Percentiles rank a stretch among this genome's conserved stretches.
phyloP scores from a whole-genome alignment of 2,888 invertebrate species.

The Gisinianus flammeolus region DNA sequence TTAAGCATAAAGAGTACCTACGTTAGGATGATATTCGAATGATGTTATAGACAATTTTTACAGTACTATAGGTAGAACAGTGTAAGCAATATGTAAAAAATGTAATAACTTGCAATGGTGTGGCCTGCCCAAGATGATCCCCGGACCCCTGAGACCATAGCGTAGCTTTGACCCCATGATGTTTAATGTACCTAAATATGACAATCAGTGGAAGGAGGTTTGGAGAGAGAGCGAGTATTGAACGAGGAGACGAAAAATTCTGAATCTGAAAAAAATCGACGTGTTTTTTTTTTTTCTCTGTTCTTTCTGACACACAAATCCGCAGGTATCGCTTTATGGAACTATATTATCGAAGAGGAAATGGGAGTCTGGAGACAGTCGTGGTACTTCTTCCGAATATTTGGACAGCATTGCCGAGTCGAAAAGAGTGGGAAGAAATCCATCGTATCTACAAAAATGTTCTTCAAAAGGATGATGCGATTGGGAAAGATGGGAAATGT shows the following conservation, averaged over 20 bases:
- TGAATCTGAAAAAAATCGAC: constrained; percentile 13
- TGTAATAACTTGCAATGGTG: too few species aligned
- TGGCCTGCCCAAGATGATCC: too few species aligned
- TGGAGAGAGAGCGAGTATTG: constrained; percentile 10
- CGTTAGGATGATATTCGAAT: too few species aligned
- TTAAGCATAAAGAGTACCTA: too few species aligned
- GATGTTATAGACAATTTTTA: too few species aligned
- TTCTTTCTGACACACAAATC: constrained; percentile 35
- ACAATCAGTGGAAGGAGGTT: neutral
- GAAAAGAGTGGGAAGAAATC: constrained; percentile 85
- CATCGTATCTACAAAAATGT: constrained; percentile 78
- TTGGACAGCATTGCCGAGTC: constrained; percentile 91
- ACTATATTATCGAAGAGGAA: constrained; percentile 93
- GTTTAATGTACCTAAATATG: neutral
- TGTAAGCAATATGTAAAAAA: too few species aligned
- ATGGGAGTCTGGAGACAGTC: constrained; percentile 78
- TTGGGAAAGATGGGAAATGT: too few species aligned
- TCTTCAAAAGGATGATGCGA: constrained; percentile 37
- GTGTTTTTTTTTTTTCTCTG: too few species aligned
- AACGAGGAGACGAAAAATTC: constrained; percentile 4
- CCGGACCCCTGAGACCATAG: neutral
- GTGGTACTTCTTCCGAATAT: constrained; percentile 98
- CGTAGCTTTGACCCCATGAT: neutral
- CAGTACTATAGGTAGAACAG: too few species aligned
- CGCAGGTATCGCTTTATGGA: constrained; percentile 98